These are phyloP conservation scores for Balanococcus diminutus DNA, from an alignment of 2,888 invertebrate genomes.

Conservation along the genomic window DNA sequence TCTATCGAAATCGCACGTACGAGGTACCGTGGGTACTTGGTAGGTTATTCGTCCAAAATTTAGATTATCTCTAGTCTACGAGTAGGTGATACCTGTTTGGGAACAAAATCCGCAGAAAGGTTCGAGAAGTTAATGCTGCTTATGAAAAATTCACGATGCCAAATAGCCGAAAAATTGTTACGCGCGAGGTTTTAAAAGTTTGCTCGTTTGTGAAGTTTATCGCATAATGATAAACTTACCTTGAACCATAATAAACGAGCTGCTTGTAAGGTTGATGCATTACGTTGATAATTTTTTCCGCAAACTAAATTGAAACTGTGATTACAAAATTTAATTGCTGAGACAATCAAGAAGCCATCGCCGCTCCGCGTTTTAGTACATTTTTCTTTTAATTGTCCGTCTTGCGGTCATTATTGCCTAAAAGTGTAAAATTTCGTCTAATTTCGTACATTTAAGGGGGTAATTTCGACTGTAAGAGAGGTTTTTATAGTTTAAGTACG, in stretches of 20 bases:
- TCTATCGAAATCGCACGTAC: background rate
- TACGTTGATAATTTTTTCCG: constrained; percentile 23
- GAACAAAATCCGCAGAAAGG: background rate
- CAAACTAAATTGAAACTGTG: constrained; percentile 4
- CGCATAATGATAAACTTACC: background rate
- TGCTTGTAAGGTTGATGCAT: constrained; percentile 23
- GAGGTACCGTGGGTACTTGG: background rate
- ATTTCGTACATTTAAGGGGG: background rate
- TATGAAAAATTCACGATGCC: background rate
- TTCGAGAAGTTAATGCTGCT: background rate
- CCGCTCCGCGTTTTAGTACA: background rate
- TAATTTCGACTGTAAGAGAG: background rate
- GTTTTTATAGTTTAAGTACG: background rate
- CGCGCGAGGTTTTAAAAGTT: background rate
- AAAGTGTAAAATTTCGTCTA: background rate
- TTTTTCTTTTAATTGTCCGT: background rate
- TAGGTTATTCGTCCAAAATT: background rate
- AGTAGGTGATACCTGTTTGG: background rate
- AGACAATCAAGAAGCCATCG: background rate
- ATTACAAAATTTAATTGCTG: constrained; percentile 14
- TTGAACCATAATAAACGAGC: constrained; percentile 22
- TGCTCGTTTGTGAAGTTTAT: background rate
- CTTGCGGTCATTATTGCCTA: background rate
- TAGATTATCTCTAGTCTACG: background rate
- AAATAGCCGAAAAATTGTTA: background rate